Evolutionary conservation across 1,140 invertebrate genomes (phyloP), one percentile per base, ranked within the genome.

Genomic region (Oryctes rhinoceros): DNA sequence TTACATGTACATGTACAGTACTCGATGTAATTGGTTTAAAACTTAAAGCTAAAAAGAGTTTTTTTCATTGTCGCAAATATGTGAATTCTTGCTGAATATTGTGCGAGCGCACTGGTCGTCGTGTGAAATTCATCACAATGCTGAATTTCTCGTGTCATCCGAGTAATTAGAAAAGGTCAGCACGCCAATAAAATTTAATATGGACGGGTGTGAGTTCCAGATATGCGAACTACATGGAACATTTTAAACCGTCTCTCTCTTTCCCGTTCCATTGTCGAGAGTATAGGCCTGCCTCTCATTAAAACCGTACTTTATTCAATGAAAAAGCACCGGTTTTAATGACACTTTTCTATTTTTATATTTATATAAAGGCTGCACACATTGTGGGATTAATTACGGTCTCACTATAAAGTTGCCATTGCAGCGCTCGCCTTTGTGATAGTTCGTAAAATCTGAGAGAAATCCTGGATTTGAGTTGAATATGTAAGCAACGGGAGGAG

Each of bases 71-170:
- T 44, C 39, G 9, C 39, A 7, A 44, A 44, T 44, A 44, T 44
- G 9, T 44, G 39, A 44, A 44, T 44, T 44, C 39, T 44, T 44
- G 1, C 5, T 44, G 39, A 44, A 44, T 44, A 44, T 44, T 44
- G 5, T 44, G 39, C 39, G 39, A 30, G 24, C 24, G 5, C 39
- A 44, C 9, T 44, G 39, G 39, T 30, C 39, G 9, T 53, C 49
- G 49, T 53, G 49, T 53, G 49, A 53, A 53, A 53, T 53, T 53
- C n/a, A 53, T 53, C 49, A 53, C 13, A 13, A 53, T 53, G 49
- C n/a, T 53, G 49, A 53, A 53, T 11, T 53, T 53, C 49, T 15
- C 49, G 13, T 53, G 49, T n/a, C 49, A 53, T 4, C 49, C 49
- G 49, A 13, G 13, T 13, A 53, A 53, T 53, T 53, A 53, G 49